Conservation (phyloP, 2,888 invertebrate species). For the Boloria euphrosyne region DNA sequence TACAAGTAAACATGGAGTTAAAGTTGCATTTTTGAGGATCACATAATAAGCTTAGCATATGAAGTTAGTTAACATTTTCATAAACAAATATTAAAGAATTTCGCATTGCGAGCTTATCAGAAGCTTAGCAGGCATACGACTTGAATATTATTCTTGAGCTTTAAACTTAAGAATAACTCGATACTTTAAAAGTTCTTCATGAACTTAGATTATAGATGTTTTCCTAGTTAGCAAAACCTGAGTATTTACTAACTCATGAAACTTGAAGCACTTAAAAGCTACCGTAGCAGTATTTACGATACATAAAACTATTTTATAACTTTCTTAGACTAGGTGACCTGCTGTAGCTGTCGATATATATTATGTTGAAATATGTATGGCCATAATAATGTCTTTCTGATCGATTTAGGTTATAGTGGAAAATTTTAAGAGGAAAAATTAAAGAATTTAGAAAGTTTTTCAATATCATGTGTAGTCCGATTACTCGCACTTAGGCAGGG, state of each 20-base stretch:
- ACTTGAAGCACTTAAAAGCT: conserved; percentile 46
- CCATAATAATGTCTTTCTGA: no score
- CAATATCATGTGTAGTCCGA: no score
- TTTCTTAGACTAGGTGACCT: conserved; percentile 48
- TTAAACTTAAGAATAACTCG: conserved; percentile 18
- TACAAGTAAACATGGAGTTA: no score
- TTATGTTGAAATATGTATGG: background rate
- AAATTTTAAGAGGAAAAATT: no score
- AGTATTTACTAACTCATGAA: conserved; percentile 21
- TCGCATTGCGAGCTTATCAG: background rate
- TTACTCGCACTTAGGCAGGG: no score
- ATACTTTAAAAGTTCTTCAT: conserved; percentile 20
- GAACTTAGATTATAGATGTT: conserved; percentile 24
- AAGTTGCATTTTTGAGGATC: no score
- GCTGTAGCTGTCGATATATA: conserved; percentile 9
- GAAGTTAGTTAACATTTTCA: conserved; percentile 8
- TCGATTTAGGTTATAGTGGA: no score
- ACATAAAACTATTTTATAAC: conserved; percentile 57
- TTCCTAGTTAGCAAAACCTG: conserved; percentile 28
- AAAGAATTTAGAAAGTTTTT: no score
- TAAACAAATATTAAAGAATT: conserved; percentile 8
- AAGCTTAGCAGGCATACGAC: conserved; percentile 10
- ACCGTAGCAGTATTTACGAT: conserved; percentile 55
- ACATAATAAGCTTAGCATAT: background rate
- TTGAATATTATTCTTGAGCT: conserved; percentile 27